Evolutionary conservation across 2,113 vertebrate species (phyloP).

Genomic region (Lichenostomus cassidix): DNA sequence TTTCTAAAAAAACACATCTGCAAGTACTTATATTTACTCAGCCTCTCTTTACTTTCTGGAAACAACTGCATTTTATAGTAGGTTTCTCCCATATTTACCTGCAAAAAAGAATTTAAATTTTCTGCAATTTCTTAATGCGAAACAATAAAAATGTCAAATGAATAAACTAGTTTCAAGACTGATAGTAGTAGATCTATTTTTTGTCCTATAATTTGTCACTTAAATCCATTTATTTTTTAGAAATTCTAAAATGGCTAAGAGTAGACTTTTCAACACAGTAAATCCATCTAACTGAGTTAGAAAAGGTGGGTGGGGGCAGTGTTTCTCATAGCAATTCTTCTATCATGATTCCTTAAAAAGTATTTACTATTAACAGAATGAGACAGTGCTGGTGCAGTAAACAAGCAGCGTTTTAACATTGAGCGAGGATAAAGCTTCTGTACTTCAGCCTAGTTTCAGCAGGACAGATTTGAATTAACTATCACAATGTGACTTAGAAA

Average conservation of each 20-base stretch:
- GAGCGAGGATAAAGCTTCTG: background rate
- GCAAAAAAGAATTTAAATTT: background rate
- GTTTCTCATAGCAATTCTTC: background rate
- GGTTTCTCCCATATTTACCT: background rate
- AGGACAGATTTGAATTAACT: background rate
- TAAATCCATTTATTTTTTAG: background rate
- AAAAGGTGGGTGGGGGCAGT: accelerated
- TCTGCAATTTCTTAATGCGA: background rate
- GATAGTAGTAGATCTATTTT: background rate
- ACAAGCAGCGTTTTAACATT: background rate
- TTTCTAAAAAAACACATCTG: background rate
- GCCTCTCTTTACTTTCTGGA: background rate
- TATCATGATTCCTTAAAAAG: background rate
- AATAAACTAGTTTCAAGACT: background rate
- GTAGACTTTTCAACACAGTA: background rate
- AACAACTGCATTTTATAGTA: background rate
- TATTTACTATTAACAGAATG: background rate
- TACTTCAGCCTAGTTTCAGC: background rate
- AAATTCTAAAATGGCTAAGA: background rate
- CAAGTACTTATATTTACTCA: background rate
- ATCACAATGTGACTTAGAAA: background rate
- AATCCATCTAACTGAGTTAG: background rate
- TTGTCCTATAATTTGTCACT: background rate
- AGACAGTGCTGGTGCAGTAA: accelerated
- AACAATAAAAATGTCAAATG: background rate